phyloP scores from a whole-genome alignment of 2,797 vertebrate species.

The Parauchenoglanis ngamensis region DNA sequence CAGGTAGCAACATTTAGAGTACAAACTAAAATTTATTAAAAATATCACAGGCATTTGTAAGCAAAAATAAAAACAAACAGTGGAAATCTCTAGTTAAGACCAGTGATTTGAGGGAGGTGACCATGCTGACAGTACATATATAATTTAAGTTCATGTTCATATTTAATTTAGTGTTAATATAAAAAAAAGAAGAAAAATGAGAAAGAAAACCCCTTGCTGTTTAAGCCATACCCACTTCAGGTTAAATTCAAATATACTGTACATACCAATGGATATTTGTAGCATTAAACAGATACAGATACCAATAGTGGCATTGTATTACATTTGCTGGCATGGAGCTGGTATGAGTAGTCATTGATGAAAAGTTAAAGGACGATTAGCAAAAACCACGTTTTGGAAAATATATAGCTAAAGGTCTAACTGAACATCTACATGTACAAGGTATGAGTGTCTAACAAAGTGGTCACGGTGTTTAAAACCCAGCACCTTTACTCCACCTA shows the following conservation, averaged over 20 bases:
- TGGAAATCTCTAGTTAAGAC: neutral
- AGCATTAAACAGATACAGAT: neutral
- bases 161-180: neutral
- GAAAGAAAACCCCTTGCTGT: neutral
- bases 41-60: neutral
- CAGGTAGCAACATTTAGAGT: neutral
- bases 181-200: no score
- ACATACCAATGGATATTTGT: neutral
- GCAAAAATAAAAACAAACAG: neutral
- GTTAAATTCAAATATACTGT: neutral
- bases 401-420: neutral
- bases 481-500: neutral
- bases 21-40: neutral
- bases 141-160: neutral
- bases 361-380: neutral
- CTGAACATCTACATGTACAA: neutral
- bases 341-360: neutral
- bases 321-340: neutral
- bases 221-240: neutral
- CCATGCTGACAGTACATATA: neutral
- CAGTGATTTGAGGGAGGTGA: neutral
- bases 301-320: neutral
- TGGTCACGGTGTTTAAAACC: neutral
- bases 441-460: neutral
- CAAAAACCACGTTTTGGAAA: neutral